Conservation (phyloP, 2,888 invertebrate species). For the Perdita meconis region DNA sequence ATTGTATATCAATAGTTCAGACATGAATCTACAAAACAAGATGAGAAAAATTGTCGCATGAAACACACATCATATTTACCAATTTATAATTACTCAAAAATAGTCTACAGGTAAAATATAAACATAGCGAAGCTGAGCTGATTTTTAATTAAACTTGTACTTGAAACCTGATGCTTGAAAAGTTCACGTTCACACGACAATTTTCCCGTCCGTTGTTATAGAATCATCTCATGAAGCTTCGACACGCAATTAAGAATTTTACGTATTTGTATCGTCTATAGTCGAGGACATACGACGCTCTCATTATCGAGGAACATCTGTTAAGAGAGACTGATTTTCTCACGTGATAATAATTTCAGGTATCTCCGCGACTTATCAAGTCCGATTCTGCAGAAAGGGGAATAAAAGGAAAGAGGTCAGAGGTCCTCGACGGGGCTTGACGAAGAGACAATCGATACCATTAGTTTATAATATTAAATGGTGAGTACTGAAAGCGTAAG, state of each 20-base stretch:
- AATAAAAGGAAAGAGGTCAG: not conserved
- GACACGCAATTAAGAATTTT: slow-evolving; percentile 13
- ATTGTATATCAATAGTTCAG: slow-evolving; percentile 4
- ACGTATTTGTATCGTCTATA: not conserved
- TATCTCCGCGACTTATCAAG: not conserved
- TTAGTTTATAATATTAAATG: slow-evolving; percentile 31
- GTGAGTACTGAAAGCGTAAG: slow-evolving; percentile 80
- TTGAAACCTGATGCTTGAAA: no score
- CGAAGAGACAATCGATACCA: slow-evolving; percentile 25
- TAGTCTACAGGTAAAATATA: no score
- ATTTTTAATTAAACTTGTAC: no score
- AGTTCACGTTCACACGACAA: no score
- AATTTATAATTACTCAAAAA: no score
- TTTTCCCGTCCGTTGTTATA: no score
- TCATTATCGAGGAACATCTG: not conserved
- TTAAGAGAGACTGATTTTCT: not conserved
- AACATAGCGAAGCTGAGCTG: no score
- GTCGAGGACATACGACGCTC: slow-evolving; percentile 22
- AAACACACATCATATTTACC: no score
- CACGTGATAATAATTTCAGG: not conserved
- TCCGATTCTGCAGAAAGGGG: slow-evolving; percentile 6
- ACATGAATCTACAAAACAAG: not conserved
- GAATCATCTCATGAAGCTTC: slow-evolving; percentile 11
- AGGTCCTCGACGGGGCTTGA: slow-evolving; percentile 23
- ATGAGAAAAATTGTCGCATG: not conserved